These are phyloP conservation scores for Aphaenogaster ashmeadi DNA, from an alignment of 1,140 invertebrate species.

Conservation along the genomic window DNA sequence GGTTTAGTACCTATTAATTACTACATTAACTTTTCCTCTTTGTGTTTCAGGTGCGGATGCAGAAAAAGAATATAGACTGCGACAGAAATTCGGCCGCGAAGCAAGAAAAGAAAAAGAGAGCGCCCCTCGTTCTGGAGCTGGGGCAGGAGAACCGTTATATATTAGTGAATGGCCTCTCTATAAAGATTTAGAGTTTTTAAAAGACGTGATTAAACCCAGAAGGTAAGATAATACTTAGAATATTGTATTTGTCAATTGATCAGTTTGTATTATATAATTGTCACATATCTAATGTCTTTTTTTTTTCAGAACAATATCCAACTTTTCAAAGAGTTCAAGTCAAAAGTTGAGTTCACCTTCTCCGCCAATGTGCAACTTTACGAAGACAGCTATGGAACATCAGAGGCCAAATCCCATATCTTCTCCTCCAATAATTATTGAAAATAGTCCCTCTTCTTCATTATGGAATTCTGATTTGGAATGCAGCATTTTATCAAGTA, in stretches of 20 bases:
- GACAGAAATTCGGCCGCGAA: not conserved
- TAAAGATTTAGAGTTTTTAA: not conserved
- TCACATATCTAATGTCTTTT: not conserved
- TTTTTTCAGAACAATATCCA: not conserved
- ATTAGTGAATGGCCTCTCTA: not conserved
- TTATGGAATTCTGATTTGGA: not conserved
- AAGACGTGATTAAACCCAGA: slow-evolving; percentile 1
- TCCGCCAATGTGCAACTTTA: no score
- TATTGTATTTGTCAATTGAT: not conserved
- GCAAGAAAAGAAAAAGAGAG: not conserved
- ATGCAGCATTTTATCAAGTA: not conserved
- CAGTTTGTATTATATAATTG: not conserved
- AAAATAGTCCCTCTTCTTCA: not conserved
- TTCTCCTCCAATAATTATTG: not conserved
- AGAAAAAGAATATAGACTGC: not conserved
- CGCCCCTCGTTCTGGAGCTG: not conserved
- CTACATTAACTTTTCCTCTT: not conserved
- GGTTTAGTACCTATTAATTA: not conserved
- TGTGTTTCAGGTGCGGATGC: not conserved
- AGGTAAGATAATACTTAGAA: not conserved
- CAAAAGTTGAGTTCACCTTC: not conserved
- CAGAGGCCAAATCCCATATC: no score
- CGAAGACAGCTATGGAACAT: no score
- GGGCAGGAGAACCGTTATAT: not conserved
- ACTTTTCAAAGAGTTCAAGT: not conserved